These are phyloP conservation scores for Spisula subtruncata DNA, from an alignment of 2,888 invertebrate species.

Conservation along the genomic window DNA sequence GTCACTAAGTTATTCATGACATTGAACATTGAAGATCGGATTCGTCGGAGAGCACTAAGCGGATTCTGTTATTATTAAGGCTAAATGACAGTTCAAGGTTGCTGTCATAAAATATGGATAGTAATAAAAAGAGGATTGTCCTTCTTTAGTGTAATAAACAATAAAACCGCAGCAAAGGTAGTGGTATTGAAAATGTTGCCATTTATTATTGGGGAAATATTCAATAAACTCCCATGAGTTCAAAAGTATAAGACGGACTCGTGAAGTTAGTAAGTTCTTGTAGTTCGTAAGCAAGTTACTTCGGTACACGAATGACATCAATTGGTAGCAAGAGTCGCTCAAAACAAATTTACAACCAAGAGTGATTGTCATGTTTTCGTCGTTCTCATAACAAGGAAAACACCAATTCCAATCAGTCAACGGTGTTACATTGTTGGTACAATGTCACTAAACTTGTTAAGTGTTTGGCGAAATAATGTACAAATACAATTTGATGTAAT, in stretches of 20 bases:
- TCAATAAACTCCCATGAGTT: neutral
- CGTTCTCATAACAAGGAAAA: neutral
- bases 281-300: neutral
- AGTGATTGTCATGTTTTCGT: neutral
- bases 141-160: no score
- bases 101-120: no score
- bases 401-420: neutral
- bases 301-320: neutral
- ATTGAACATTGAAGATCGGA: no score
- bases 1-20: no score
- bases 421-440: neutral
- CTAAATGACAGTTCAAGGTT: no score
- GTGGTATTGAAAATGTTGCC: no score
- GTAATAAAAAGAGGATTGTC: no score
- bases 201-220: neutral
- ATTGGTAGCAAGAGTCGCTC: neutral
- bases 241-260: neutral
- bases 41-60: no score
- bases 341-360: neutral
- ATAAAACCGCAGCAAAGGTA: no score
- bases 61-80: no score
- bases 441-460: neutral
- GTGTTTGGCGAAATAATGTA: neutral
- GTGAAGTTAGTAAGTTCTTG: neutral
- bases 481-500: no score